A percentile compares a stretch with the other conserved stretches of the same genome.
Evolutionary conservation across 2,888 invertebrate species (phyloP).

Genomic region (Oasisia sp.): DNA sequence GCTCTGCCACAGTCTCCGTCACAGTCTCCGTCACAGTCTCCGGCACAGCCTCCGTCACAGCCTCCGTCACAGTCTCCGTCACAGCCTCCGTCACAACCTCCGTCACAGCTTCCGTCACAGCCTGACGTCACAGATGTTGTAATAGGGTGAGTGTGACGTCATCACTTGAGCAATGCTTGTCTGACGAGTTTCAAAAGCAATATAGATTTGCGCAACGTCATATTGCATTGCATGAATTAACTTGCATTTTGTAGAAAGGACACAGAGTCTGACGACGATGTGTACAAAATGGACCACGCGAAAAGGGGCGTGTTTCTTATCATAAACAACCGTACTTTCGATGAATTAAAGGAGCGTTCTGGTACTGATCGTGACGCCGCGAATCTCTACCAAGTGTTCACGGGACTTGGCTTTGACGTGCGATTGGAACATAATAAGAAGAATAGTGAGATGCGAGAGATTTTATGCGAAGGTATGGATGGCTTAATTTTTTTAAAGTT

Average conservation of each 20-base stretch:
- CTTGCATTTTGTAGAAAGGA: neutral
- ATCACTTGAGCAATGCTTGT: no score
- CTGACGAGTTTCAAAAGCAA: no score
- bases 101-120: no score
- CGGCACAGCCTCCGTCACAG: no score
- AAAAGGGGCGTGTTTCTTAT: slow-evolving; percentile 85
- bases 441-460: slow-evolving; percentile 75
- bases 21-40: no score
- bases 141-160: no score
- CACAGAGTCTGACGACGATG: slow-evolving; percentile 18
- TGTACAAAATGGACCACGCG: slow-evolving; percentile 85
- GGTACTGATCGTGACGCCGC: slow-evolving; percentile 90
- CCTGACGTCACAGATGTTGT: no score
- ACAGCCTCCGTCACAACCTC: no score
- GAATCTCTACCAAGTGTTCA: slow-evolving; percentile 72
- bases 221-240: no score
- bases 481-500: neutral
- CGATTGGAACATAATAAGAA: slow-evolving; percentile 74
- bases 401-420: slow-evolving; percentile 77
- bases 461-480: slow-evolving; percentile 73
- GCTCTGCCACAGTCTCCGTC: no score
- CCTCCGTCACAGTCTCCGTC: no score
- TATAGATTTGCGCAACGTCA: no score
- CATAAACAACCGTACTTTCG: slow-evolving; percentile 90
- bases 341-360: slow-evolving; percentile 65